Base-by-base conservation (phyloP, 2,113 vertebrate species). In the Ia io region DNA sequence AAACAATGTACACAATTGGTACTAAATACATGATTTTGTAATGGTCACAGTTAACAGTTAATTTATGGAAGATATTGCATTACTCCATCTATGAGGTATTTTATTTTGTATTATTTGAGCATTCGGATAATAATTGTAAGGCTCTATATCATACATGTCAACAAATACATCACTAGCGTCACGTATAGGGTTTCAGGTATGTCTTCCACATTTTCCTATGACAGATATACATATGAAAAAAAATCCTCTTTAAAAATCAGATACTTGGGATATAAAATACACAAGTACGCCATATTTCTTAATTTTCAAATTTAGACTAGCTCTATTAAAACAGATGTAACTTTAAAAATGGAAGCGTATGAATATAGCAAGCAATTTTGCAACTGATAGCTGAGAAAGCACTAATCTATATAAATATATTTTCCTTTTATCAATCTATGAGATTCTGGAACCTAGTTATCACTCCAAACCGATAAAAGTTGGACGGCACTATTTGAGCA, bases 371-470 rank as follows among this genome's bases (percentile, higher is more conserved):
- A 83, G 84, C 78, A 96, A 90, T 96, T 90, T 91, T 95, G 87
- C 56, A 93, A 88, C 73, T 53, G 35, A 93, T 87, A 90, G 65
- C 90, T 90, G 49, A 94, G 56, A 79, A 91, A n/a, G 42, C 69
- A 65, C 74, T 88, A 83, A 91, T 94, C 89, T 95, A 93, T 93
- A 96, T 95, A 96, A 95, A 96, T 85, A 85, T 97, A 63, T 93
- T 92, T 97, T 88, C 32, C 93, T 96, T 97, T 85, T 90, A 96
- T 96, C 83, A 93, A 85, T 94, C 94, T 92, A 13, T 88, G 96
- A 85, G 95, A 90, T 86, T 92, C 95, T 92, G 70, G 84, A 90
- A 93, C 88, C 88, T 67, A 67, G 92, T 93, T 96, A 94, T 96
- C 92, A 94, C 88, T 95, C 74, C 85, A 71, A 67, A 93, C 85